Conservation (phyloP, 37 sponge, comb jelly and placozoan species). For the Oopsacas minuta region DNA sequence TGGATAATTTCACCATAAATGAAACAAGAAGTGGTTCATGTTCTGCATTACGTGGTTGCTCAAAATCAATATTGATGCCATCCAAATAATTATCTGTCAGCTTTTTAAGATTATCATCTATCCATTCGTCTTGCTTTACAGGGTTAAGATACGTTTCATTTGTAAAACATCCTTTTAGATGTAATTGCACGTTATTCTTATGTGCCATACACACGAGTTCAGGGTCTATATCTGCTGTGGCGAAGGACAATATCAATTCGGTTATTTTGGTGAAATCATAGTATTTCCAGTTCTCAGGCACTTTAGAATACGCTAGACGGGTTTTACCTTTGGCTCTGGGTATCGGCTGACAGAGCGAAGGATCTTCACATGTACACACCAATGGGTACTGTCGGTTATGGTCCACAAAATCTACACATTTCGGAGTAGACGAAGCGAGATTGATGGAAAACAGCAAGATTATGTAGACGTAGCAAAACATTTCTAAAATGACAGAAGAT, state of each 20-base stretch:
- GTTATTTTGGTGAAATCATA: not conserved
- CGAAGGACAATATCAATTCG: not conserved
- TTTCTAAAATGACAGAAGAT: too few relatives aligned
- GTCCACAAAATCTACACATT: not conserved
- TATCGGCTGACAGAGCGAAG: not conserved
- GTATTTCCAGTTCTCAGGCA: not conserved
- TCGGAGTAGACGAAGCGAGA: not conserved
- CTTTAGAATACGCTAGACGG: not conserved
- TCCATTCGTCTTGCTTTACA: not conserved
- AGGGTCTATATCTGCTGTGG: not conserved
- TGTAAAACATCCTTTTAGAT: not conserved
- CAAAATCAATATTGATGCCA: slow-evolving; percentile 3
- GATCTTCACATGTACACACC: not conserved
- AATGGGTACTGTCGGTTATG: not conserved
- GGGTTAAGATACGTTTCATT: not conserved
- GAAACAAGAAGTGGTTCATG: not conserved
- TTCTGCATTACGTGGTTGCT: not conserved
- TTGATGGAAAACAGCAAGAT: not conserved
- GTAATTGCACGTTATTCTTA: slow-evolving; percentile 14
- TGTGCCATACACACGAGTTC: not conserved
- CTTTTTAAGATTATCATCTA: not conserved
- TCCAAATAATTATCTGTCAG: not conserved
- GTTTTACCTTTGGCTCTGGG: not conserved
- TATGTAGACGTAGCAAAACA: not conserved
- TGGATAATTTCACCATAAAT: not conserved